These are phyloP conservation scores for Phodopus roborovskii DNA, from an alignment of 2,113 vertebrate species.

Conservation along the genomic window DNA sequence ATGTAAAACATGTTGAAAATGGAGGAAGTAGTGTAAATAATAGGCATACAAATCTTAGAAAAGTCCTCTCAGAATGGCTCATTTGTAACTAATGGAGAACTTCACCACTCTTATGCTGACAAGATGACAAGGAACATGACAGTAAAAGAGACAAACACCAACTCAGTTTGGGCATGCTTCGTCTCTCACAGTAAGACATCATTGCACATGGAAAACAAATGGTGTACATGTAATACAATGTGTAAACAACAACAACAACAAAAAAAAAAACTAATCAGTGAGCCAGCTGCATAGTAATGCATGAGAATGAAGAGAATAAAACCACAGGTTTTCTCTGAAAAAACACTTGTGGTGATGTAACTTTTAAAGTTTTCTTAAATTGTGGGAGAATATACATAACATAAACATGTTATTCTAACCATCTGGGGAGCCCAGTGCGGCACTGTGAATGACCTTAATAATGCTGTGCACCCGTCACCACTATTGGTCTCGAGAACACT, in stretches of 20 bases:
- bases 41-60: not conserved
- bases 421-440: not conserved
- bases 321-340: not conserved
- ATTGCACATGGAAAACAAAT: not conserved
- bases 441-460: not conserved
- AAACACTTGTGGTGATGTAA: not conserved
- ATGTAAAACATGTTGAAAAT: not conserved
- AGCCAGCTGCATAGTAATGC: not conserved
- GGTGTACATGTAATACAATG: not conserved
- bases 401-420: not conserved
- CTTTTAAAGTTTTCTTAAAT: not conserved
- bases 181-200: not conserved
- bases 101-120: not conserved
- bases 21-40: not conserved
- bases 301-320: not conserved
- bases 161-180: not conserved
- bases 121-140: not conserved
- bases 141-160: not conserved
- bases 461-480: not conserved
- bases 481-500: not conserved
- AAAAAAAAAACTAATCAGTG: not conserved
- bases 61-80: not conserved
- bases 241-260: not conserved
- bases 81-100: not conserved
- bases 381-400: not conserved